These are phyloP conservation scores for Cebus imitator DNA, from an alignment of 2,113 vertebrate species.

Conservation along the genomic window DNA sequence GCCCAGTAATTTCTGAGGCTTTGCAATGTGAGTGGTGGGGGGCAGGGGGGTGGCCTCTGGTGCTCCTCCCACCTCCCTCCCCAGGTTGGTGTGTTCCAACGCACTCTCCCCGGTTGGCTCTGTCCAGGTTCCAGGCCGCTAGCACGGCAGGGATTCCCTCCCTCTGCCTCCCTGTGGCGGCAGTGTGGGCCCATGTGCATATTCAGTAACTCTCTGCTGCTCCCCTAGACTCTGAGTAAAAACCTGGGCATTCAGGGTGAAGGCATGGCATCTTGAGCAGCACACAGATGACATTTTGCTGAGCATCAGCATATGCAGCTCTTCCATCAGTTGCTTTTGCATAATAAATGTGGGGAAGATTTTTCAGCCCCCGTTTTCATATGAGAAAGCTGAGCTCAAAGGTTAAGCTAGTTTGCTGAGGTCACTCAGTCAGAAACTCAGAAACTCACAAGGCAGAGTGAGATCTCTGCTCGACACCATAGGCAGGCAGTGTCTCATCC, in stretches of 20 bases:
- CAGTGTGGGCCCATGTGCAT: background rate
- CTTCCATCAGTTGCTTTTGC: background rate
- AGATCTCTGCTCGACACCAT: background rate
- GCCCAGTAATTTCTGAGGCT: background rate
- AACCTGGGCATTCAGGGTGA: background rate
- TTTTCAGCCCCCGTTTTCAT: background rate
- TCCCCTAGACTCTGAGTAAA: too few relatives aligned
- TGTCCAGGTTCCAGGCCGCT: rapidly evolving
- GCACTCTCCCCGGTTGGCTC: rapidly evolving
- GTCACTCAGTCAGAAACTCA: background rate
- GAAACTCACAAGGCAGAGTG: background rate
- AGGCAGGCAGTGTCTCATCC: background rate
- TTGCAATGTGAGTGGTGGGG: background rate
- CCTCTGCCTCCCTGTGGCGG: background rate
- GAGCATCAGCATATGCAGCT: too few relatives aligned
- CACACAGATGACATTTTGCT: too few relatives aligned
- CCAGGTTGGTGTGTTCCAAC: background rate
- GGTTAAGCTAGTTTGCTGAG: background rate
- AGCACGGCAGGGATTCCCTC: rapidly evolving
- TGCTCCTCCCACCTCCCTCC: too few relatives aligned
- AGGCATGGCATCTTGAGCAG: background rate
- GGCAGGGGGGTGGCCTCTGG: too few relatives aligned
- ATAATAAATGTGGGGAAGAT: background rate
- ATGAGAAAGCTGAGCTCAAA: background rate
- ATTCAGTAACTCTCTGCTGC: background rate